Percentiles rank a stretch among this genome's conserved stretches.
Evolutionary conservation across 2,113 vertebrate genomes (phyloP).

Genomic region (Polypterus senegalus): DNA sequence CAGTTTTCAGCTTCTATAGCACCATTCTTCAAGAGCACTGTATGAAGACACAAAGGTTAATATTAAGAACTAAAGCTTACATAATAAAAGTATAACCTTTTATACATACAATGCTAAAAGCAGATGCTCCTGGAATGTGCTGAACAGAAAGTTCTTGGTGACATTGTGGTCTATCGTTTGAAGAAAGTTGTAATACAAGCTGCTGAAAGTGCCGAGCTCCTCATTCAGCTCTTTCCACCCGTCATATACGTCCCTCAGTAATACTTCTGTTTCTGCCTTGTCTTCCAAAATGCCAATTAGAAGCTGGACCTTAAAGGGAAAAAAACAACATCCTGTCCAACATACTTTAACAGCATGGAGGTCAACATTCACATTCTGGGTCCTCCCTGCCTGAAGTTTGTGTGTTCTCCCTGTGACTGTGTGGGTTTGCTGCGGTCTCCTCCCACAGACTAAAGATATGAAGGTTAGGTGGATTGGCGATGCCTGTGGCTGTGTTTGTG

Average conservation of each 20-base stretch:
- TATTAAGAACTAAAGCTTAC: too few species aligned
- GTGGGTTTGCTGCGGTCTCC: too few species aligned
- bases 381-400: too few species aligned
- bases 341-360: too few species aligned
- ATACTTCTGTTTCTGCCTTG: constrained; percentile 1
- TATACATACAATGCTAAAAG: constrained; percentile 12
- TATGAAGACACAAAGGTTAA: too few species aligned
- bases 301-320: constrained; percentile 21
- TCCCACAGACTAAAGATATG: too few species aligned
- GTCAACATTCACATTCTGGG: too few species aligned
- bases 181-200: neutral
- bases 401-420: too few species aligned
- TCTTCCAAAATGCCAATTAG: constrained; percentile 20
- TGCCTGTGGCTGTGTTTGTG: too few species aligned
- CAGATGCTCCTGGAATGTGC: constrained; percentile 13
- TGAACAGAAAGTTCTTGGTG: neutral
- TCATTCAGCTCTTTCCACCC: constrained; percentile 28
- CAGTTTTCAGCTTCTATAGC: too few species aligned
- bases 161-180: neutral
- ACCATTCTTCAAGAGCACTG: too few species aligned
- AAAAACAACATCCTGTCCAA: neutral
- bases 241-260: constrained; percentile 5
- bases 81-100: neutral
- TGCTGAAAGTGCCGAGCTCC: neutral
- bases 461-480: too few species aligned